Evolutionary conservation across 1,140 invertebrate genomes (phyloP), one percentile per base, ranked within the genome.

Genomic region (Cyclargus thomasi): DNA sequence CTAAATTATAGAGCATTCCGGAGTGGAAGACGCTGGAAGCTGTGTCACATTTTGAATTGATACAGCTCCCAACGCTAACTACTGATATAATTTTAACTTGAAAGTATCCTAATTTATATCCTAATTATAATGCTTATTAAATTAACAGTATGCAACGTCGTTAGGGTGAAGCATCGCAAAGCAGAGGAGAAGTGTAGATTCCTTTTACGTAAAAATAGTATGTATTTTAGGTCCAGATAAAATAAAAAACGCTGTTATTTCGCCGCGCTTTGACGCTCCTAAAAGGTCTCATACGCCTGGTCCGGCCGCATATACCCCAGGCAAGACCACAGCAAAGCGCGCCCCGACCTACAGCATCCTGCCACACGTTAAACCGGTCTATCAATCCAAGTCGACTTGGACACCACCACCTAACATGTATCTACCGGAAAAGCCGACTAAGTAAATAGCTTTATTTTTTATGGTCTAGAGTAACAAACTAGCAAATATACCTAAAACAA

Each of bases 331-430:
- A 2, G 77, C 73, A 62, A 85, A 82, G 21, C 72, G 70, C 6
- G 68, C 78, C 0, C 86, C 86, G 0, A 75, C 79, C 0, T 88
- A 82, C 67, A 73, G 71, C 1, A 70, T 83, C 53, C 66, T 76
- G 18, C 74, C 73, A 3, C 76, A 8, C 80, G 39, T 47, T 83
- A 0, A 71, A 64, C 35, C 78, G 79, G 1, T 74, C 73, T 83
- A 81, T 53, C 70, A 80, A 62, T 68, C 80, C 0, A 81, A 75
- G 71, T 83, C 86, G 18, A 69, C 73, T 70, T 88, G 86, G 86
- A 85, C 83, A 0, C 80, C 82, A 0, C 77, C 84, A n/a, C 84
- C 86, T 11, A 88, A 88, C 68, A 83, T 88, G 83, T 88, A 88
- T 57, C 79, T 73, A 35, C 83, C 86, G 10, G 68, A 77, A 4